Conservation (phyloP, 2,113 vertebrate genomes). For the Aplodontia rufa region DNA sequence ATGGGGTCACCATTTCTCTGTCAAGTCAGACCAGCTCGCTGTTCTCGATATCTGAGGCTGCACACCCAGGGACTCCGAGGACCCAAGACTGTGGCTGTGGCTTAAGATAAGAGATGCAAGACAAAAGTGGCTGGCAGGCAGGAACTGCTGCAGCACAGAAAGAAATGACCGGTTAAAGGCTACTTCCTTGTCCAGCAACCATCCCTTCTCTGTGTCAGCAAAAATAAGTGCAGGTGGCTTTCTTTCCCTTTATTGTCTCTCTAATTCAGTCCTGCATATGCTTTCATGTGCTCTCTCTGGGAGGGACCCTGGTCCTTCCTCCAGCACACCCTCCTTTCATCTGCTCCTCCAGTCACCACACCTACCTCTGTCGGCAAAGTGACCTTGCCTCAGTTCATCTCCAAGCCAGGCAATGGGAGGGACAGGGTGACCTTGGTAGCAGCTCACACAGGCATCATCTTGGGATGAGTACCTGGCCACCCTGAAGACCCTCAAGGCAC, state of each 20-base stretch:
- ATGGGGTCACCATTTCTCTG: not conserved
- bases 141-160: accelerated
- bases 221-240: not conserved
- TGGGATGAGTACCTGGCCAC: not conserved
- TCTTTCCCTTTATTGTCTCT: not conserved
- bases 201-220: not conserved
- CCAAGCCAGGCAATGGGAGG: accelerated
- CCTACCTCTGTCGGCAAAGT: not conserved
- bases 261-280: not conserved
- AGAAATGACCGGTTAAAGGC: not conserved
- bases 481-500: not conserved
- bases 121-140: not conserved
- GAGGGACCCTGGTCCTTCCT: conserved; percentile 18
- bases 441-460: not conserved
- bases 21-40: accelerated
- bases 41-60: not conserved
- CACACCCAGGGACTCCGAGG: not conserved
- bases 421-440: not conserved
- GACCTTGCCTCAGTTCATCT: conserved; percentile 16
- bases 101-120: not conserved
- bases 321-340: not conserved
- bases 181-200: not conserved
- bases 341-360: not conserved
- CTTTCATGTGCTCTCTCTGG: not conserved
- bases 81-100: accelerated